Evolutionary conservation across 1,140 invertebrate species (phyloP).

Genomic region (Drosophila fuyamai): DNA sequence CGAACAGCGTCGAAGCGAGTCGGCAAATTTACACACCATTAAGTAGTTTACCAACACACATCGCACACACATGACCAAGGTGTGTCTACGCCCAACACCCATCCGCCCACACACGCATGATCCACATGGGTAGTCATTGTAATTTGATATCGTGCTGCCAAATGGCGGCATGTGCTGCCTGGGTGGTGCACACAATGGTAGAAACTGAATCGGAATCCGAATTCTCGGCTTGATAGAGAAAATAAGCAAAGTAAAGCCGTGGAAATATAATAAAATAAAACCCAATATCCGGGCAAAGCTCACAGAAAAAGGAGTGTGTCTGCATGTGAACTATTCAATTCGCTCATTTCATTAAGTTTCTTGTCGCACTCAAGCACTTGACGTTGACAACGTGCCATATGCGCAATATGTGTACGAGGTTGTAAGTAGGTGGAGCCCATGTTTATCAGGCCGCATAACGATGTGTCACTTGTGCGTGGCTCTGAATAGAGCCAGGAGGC

Average conservation of each 20-base stretch:
- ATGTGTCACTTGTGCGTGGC: slow-evolving; percentile 68
- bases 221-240: slow-evolving; percentile 10
- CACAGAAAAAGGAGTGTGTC: slow-evolving; percentile 19
- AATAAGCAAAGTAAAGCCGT: slow-evolving; percentile 35
- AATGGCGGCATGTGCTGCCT: slow-evolving; percentile 74
- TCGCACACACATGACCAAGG: slow-evolving; percentile 2
- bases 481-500: slow-evolving; percentile 31
- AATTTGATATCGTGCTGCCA: slow-evolving; percentile 78
- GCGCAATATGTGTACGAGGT: slow-evolving; percentile 55
- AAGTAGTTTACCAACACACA: slow-evolving; percentile 78
- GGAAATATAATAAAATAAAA: slow-evolving; percentile 77
- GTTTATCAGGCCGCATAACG: slow-evolving; percentile 76
- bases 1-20: slow-evolving; percentile 67
- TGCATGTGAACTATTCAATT: slow-evolving; percentile 69
- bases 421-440: slow-evolving; percentile 33
- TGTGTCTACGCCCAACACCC: slow-evolving; percentile 18
- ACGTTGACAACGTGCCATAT: slow-evolving; percentile 68
- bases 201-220: slow-evolving; percentile 22
- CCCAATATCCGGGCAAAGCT: slow-evolving; percentile 48
- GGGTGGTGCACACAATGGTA: slow-evolving; percentile 53
- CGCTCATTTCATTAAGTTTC: slow-evolving; percentile 82
- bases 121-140: slow-evolving; percentile 60
- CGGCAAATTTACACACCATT: slow-evolving; percentile 84
- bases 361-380: slow-evolving; percentile 64
- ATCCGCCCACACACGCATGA: slow-evolving; percentile 7